Percentiles rank a stretch among this genome's conserved stretches.
Conservation (phyloP, 1,140 invertebrate species). For the Scaptomyza graminum region DNA sequence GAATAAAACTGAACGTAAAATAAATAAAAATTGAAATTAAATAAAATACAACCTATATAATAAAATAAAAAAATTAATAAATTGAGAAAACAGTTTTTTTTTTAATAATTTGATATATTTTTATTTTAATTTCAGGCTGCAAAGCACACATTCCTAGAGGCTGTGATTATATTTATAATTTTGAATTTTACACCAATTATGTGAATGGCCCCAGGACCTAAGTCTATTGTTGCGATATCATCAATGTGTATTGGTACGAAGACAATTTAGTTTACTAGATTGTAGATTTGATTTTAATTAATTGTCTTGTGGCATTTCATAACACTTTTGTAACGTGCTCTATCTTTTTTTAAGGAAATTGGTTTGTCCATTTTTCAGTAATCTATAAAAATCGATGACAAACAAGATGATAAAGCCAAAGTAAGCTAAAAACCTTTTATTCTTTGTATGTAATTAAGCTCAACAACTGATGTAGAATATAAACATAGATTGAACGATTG, state of each 20-base stretch:
- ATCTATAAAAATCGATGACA: slow-evolving; percentile 37
- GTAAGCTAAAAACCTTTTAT: background rate
- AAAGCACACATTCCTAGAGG: slow-evolving; percentile 19
- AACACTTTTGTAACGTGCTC: too few species aligned
- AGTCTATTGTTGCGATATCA: background rate
- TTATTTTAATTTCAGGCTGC: slow-evolving; percentile 14
- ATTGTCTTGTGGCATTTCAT: too few species aligned
- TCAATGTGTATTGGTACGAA: slow-evolving; percentile 35
- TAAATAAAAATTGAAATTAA: too few species aligned
- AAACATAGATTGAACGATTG: too few species aligned
- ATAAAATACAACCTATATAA: too few species aligned
- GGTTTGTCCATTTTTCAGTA: slow-evolving; percentile 5
- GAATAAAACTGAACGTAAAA: too few species aligned
- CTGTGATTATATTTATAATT: slow-evolving; percentile 37
- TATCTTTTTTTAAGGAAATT: slow-evolving; percentile 14
- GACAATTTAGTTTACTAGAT: too few species aligned
- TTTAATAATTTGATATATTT: background rate
- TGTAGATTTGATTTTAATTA: too few species aligned
- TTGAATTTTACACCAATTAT: slow-evolving; percentile 3
- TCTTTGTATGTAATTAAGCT: too few species aligned
- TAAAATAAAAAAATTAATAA: too few species aligned
- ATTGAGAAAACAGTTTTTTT: background rate
- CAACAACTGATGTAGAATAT: too few species aligned
- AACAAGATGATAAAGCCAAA: slow-evolving; percentile 33
- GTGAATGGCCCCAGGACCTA: slow-evolving; percentile 10